Conservation (phyloP, 2,797 vertebrate genomes). For the Macrochelys suwanniensis region DNA sequence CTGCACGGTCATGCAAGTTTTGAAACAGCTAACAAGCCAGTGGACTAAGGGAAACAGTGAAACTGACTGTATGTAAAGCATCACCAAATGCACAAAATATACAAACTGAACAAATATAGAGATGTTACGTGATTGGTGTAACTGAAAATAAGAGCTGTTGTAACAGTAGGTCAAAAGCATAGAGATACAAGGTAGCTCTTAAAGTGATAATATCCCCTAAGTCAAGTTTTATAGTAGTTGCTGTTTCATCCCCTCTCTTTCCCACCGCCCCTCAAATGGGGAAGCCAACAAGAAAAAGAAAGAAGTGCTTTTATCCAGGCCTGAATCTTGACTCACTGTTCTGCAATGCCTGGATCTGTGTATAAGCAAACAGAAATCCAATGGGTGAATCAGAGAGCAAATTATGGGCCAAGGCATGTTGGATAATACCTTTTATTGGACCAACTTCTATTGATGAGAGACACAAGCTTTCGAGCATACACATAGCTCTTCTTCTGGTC, state of each 20-base stretch:
- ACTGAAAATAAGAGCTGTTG: neutral
- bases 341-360: neutral
- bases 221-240: neutral
- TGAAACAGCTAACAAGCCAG: neutral
- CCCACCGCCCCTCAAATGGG: neutral
- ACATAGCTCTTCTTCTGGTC: too few relatives aligned
- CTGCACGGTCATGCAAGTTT: neutral
- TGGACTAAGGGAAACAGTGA: neutral
- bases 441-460: neutral
- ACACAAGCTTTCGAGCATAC: too few relatives aligned
- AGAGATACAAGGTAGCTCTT: neutral
- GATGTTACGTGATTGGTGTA: neutral
- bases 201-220: neutral
- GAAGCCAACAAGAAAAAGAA: neutral
- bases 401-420: too few relatives aligned
- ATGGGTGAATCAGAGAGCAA: neutral
- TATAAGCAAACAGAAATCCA: neutral
- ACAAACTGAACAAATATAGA: neutral
- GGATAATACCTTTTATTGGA: neutral
- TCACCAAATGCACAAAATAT: neutral
- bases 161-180: neutral
- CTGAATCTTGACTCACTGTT: neutral
- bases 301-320: constrained; percentile 9
- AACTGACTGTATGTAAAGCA: neutral
- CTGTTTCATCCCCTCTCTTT: constrained; percentile 45